Evolutionary conservation across 1,140 invertebrate genomes (phyloP), one percentile per base, ranked within the genome.

Genomic region (Manduca sexta): DNA sequence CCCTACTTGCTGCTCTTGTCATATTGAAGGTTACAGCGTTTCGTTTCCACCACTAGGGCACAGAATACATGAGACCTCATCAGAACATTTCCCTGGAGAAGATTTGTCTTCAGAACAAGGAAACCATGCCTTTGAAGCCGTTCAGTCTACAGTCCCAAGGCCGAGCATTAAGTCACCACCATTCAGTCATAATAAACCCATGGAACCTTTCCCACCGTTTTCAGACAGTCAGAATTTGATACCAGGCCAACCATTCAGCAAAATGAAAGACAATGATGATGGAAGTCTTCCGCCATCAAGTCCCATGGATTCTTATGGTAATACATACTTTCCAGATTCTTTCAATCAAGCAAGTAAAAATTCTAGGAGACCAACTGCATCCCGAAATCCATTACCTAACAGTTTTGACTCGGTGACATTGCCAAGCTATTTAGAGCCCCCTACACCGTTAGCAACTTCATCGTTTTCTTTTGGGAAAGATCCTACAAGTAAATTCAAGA

Each of bases 1-100:
- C 1, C 94, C 94, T 13, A 93, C 92, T 0, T 94, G 93, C 56
- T 96, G 94, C 64, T 93, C 93, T 1, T 96, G 94, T 69, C 93
- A 95, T 62, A 91, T 95, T 2, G 90, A 93, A 64, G 93, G 92
- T 8, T 93, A 92, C 52, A 80, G 89, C n/a, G 90, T 91, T 29
- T 80, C 91, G 11, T 91, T 89, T 45, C 90, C 90, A 1, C 90
- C 91, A 0, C 47, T 84, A 2, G 74, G 77, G 44, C 58, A 83
- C 11, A 69, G 79, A 59, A 56, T 80, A 17, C 69, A 81, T 14
- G 84, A 86, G 69, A 74, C 78, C 0, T 80, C 82, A 7, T 78
- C 76, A 14, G 85, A 86, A 70, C 72, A 81, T 33, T 86, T 86
- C 41, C 84, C 86, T 3, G 83, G 78, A 2, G 82, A 88, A 67